A percentile compares a stretch with the other conserved stretches of the same genome.
These are phyloP conservation scores for Entomobrya proxima DNA, from an alignment of 2,888 invertebrate species.

Conservation along the genomic window DNA sequence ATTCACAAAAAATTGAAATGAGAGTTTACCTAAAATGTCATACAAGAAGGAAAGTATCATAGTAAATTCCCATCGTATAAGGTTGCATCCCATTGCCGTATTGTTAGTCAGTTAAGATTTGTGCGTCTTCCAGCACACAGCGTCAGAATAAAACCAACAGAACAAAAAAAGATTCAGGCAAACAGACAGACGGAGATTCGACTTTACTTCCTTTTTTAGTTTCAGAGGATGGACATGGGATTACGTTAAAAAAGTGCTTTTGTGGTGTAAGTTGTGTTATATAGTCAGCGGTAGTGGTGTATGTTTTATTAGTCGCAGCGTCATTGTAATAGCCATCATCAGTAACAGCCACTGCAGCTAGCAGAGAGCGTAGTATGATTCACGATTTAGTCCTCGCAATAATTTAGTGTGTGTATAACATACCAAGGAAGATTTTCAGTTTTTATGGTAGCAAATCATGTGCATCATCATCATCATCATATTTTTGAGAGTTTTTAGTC, in stretches of 20 bases:
- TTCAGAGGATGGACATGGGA: neutral
- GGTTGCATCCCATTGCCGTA: conserved; percentile 5
- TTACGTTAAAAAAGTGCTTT: conserved; percentile 14
- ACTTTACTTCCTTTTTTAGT: conserved; percentile 48
- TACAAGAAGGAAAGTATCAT: neutral
- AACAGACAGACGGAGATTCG: neutral
- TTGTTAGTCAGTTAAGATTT: conserved; percentile 39
- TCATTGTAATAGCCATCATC: conserved; percentile 20
- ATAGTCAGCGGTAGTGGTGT: no score
- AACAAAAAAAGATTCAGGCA: neutral
- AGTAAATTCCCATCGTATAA: neutral
- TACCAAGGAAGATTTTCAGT: neutral
- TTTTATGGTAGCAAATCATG: conserved; percentile 26
- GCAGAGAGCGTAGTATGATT: neutral
- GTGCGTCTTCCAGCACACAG: conserved; percentile 60
- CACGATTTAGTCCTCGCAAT: neutral
- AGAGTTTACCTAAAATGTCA: conserved; percentile 52
- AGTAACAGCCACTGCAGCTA: neutral
- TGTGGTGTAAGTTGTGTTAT: neutral
- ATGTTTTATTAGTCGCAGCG: conserved; percentile 2
- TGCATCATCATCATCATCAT: neutral
- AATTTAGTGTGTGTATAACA: conserved; percentile 11
- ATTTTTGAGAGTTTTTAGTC: no score
- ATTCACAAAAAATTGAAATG: neutral
- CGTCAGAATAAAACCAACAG: neutral